phyloP scores from a whole-genome alignment of 1,140 invertebrate species.

The Drosophila santomea region DNA sequence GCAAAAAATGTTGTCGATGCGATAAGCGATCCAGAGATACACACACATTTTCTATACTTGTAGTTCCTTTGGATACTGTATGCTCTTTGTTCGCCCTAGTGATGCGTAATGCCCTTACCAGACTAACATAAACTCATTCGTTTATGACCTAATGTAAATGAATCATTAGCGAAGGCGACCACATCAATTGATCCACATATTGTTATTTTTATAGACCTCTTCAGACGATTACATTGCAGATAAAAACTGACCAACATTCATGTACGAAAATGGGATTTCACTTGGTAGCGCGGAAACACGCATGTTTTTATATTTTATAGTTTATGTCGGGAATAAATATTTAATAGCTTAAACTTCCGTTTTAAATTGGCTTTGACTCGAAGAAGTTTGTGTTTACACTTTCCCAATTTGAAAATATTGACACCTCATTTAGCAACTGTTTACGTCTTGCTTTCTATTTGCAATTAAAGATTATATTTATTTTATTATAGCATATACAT shows the following conservation, averaged over 20 bases:
- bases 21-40: constrained; percentile 21
- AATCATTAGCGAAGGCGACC: constrained; percentile 22
- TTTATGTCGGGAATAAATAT: too few relatives aligned
- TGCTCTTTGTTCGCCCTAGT: constrained; percentile 12
- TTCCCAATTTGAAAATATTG: neutral
- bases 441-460: neutral
- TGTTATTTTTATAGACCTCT: constrained; percentile 25
- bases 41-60: neutral
- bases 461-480: neutral
- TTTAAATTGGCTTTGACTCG: too few relatives aligned
- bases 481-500: neutral
- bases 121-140: constrained; percentile 21
- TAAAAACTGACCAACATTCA: constrained; percentile 13
- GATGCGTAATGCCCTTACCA: constrained; percentile 22
- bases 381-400: neutral
- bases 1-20: constrained; percentile 26
- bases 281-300: neutral
- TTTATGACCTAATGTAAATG: constrained; percentile 31
- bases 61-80: neutral
- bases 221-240: constrained; percentile 17
- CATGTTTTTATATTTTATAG: neutral
- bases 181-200: constrained; percentile 22
- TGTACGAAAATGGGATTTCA: neutral
- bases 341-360: too few relatives aligned
- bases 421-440: neutral